A percentile compares a stretch with the other conserved stretches of the same genome.
phyloP scores from a whole-genome alignment of 2,888 invertebrate genomes.

The Chrysolina haemoptera region DNA sequence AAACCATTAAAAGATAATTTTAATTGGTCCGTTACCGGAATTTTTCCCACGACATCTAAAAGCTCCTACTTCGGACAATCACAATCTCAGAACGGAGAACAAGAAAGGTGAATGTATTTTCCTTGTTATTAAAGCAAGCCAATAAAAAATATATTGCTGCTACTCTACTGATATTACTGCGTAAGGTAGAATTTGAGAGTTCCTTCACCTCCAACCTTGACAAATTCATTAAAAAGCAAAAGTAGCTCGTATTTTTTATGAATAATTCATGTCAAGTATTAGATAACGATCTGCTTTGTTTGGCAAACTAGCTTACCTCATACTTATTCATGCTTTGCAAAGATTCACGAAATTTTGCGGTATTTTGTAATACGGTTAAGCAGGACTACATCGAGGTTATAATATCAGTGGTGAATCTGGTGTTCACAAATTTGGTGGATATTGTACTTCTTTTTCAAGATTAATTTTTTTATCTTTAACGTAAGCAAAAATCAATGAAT shows the following conservation, averaged over 20 bases:
- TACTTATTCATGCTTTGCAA: not conserved
- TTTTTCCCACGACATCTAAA: conserved; percentile 1
- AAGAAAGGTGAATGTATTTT: not conserved
- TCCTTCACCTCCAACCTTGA: conserved; percentile 11
- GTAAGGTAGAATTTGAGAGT: not conserved
- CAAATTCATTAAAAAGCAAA: conserved; percentile 18
- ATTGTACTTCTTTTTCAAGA: too few species aligned
- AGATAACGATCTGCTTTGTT: conserved; percentile 12
- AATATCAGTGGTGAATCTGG: not conserved
- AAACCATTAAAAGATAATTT: not conserved
- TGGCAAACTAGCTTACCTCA: conserved; percentile 1
- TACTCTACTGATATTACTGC: not conserved
- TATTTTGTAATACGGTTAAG: not conserved
- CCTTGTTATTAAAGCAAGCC: not conserved
- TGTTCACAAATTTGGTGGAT: not conserved
- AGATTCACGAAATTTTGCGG: not conserved
- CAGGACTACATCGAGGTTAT: not conserved
- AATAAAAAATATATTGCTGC: not conserved
- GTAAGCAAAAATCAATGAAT: too few species aligned
- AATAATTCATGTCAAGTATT: conserved; percentile 14
- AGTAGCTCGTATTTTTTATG: conserved; percentile 2
- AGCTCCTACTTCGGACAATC: not conserved
- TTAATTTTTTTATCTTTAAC: too few species aligned
- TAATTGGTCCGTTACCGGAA: not conserved
- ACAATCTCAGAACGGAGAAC: not conserved